phyloP scores from a whole-genome alignment of 2,888 invertebrate species.

The Drosophila vallismaia region DNA sequence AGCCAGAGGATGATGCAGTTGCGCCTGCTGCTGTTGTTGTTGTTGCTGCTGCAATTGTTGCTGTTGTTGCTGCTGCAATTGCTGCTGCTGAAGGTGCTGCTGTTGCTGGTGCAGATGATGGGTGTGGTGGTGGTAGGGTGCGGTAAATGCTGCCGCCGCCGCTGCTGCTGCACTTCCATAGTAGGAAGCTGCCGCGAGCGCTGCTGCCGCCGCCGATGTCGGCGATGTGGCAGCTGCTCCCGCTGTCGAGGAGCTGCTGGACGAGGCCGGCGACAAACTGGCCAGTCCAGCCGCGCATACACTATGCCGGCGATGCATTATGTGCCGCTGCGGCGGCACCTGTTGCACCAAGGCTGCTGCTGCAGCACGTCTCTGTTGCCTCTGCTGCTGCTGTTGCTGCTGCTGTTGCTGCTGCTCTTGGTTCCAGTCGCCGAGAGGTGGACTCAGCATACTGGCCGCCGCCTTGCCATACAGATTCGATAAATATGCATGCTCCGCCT shows the following conservation, averaged over 20 bases:
- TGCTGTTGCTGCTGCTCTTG: slow-evolving; percentile 22
- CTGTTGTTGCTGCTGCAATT: slow-evolving; percentile 49
- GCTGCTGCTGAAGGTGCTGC: slow-evolving; percentile 46
- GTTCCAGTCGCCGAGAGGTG: slow-evolving; percentile 69
- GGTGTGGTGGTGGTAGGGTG: slow-evolving; percentile 71
- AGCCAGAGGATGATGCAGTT: slow-evolving; percentile 58
- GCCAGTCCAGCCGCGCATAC: slow-evolving; percentile 63
- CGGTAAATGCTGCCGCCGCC: slow-evolving; percentile 58
- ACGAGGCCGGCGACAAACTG: slow-evolving; percentile 60
- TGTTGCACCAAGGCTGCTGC: slow-evolving; percentile 23
- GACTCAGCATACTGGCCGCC: slow-evolving; percentile 82
- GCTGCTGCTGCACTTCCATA: slow-evolving; percentile 59
- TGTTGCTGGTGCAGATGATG: slow-evolving; percentile 48
- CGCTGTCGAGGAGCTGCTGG: slow-evolving; percentile 49
- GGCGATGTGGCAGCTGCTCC: slow-evolving; percentile 50
- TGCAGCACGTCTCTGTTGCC: slow-evolving; percentile 12
- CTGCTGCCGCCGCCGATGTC: slow-evolving; percentile 65
- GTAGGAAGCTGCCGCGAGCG: slow-evolving; percentile 67
- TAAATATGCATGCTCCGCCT: slow-evolving; percentile 81
- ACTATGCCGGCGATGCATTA: slow-evolving; percentile 60
- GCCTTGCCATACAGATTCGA: slow-evolving; percentile 79
- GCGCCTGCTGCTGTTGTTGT: slow-evolving; percentile 37
- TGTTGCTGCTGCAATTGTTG: background rate
- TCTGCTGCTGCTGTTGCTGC: slow-evolving; percentile 13
- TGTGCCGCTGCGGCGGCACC: slow-evolving; percentile 28